A percentile compares a stretch with the other conserved stretches of the same genome.
Conservation (phyloP, 2,113 vertebrate genomes). For the Clarias batrachus region DNA sequence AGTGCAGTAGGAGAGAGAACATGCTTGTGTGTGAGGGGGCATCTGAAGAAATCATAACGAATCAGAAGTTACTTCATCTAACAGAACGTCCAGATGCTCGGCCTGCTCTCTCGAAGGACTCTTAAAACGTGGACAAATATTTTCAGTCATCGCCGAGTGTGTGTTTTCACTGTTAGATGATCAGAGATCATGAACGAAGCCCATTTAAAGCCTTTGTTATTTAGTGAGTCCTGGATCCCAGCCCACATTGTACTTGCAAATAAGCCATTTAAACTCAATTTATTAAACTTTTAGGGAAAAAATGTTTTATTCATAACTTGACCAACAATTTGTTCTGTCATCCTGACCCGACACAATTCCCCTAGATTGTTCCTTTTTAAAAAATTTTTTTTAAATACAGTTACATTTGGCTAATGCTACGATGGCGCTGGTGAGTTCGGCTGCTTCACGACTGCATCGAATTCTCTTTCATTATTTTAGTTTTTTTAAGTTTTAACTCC, state of each 20-base stretch:
- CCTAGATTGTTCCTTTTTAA: background rate
- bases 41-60: background rate
- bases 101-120: background rate
- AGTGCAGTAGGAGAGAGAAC: too few relatives aligned
- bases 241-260: conserved; percentile 19
- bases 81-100: too few relatives aligned
- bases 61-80: background rate
- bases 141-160: background rate
- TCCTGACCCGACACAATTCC: background rate
- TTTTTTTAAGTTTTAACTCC: too few relatives aligned
- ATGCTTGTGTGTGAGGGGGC: too few relatives aligned
- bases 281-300: background rate
- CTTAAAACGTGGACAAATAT: background rate
- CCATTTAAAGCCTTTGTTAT: background rate
- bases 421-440: too few relatives aligned
- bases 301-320: conserved; percentile 14
- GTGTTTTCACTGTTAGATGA: background rate
- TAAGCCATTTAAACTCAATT: background rate
- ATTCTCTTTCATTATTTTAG: too few relatives aligned
- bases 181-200: background rate
- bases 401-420: too few relatives aligned
- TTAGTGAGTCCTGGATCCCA: background rate
- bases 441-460: too few relatives aligned
- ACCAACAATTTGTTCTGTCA: conserved; percentile 7
- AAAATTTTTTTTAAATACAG: too few relatives aligned